Conservation (phyloP, 2,113 vertebrate genomes). For the Podarcis cretensis region DNA sequence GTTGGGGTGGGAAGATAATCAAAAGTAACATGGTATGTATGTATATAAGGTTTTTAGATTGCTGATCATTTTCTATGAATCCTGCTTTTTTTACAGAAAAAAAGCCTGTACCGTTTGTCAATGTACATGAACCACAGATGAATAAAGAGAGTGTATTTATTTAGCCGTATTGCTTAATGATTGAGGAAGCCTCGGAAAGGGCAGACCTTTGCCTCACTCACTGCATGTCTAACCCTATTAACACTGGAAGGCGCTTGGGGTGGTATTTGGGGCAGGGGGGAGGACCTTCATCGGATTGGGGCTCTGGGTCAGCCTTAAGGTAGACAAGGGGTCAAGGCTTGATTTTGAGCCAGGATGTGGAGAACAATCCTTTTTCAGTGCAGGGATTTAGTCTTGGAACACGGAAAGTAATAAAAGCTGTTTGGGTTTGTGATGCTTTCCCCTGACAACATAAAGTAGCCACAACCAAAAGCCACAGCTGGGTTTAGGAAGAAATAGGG, state of each 20-base stretch:
- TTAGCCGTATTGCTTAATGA: slow-evolving; percentile 27
- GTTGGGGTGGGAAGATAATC: neutral
- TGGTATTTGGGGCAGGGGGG: no score
- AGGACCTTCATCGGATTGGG: neutral
- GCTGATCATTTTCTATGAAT: slow-evolving; percentile 24
- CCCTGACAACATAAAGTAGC: no score
- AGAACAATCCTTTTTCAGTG: neutral
- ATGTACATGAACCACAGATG: slow-evolving; percentile 35
- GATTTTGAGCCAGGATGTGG: neutral
- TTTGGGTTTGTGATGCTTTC: neutral
- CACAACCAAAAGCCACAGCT: neutral
- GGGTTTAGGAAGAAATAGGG: neutral
- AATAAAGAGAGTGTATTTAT: slow-evolving; percentile 43
- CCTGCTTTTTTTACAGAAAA: slow-evolving; percentile 14
- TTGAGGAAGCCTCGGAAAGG: slow-evolving; percentile 1
- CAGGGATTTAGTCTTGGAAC: no score
- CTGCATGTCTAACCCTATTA: slow-evolving; percentile 38
- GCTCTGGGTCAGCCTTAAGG: neutral
- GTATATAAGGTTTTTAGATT: slow-evolving; percentile 5
- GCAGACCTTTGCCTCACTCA: neutral
- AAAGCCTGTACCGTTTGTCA: slow-evolving; percentile 28
- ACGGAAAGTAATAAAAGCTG: neutral
- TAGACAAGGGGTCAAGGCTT: neutral
- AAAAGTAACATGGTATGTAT: neutral
- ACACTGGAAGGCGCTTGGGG: neutral